A percentile compares a stretch with the other conserved stretches of the same genome.
phyloP scores from a whole-genome alignment of 1,140 invertebrate species.

The Wasmannia auropunctata region DNA sequence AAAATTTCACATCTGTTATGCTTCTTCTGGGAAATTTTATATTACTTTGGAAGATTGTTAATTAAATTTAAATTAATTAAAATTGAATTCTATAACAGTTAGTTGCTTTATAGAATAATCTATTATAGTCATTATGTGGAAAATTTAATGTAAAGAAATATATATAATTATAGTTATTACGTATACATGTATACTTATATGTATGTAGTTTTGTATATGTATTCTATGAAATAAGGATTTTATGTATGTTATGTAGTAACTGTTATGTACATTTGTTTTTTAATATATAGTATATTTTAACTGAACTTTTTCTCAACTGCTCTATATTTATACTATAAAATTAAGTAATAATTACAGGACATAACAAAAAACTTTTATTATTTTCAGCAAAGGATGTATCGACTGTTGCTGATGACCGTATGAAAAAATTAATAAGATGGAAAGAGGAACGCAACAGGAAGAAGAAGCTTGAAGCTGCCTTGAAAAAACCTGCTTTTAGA shows the following conservation, averaged over 20 bases:
- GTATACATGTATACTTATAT: no score
- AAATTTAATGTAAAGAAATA: neutral
- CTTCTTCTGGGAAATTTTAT: no score
- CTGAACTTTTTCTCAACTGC: neutral
- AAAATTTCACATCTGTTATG: no score
- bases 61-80: no score
- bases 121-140: neutral
- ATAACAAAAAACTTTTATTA: neutral
- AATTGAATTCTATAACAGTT: neutral
- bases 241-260: neutral
- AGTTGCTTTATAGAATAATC: neutral
- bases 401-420: constrained; percentile 4
- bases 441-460: constrained; percentile 75
- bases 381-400: neutral
- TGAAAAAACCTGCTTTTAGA: constrained; percentile 81
- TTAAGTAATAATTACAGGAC: neutral
- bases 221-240: neutral
- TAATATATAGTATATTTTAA: neutral
- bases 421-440: constrained; percentile 78
- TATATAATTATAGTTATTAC: no score
- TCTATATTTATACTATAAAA: neutral
- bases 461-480: constrained; percentile 72
- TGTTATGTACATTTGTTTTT: neutral
- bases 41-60: no score
- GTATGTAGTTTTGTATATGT: no score